A percentile compares a stretch with the other conserved stretches of the same genome.
phyloP scores from a whole-genome alignment of 1,140 invertebrate species.

The Drosophila orena region DNA sequence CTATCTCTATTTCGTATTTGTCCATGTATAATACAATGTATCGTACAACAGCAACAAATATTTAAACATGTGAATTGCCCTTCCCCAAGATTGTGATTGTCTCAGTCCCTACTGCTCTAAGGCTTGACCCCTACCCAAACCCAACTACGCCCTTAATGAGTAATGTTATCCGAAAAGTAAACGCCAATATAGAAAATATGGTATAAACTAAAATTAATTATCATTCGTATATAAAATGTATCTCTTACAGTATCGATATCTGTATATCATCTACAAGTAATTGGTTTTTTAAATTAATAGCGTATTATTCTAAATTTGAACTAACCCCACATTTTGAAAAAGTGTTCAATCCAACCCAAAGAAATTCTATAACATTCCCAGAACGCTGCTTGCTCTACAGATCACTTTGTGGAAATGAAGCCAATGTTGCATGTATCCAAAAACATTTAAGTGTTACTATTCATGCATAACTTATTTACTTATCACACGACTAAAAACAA shows the following conservation, averaged over 20 bases:
- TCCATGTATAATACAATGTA: slow-evolving; percentile 71
- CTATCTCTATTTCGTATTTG: slow-evolving; percentile 66
- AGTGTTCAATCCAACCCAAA: slow-evolving; percentile 51
- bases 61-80: slow-evolving; percentile 50
- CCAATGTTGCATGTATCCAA: slow-evolving; percentile 29
- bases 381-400: slow-evolving; percentile 60
- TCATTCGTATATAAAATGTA: slow-evolving; percentile 56
- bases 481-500: slow-evolving; percentile 23
- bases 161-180: slow-evolving; percentile 57
- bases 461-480: slow-evolving; percentile 7
- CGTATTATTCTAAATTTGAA: slow-evolving; percentile 59
- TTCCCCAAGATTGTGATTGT: slow-evolving; percentile 49
- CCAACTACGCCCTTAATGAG: slow-evolving; percentile 6
- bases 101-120: slow-evolving; percentile 66
- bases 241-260: slow-evolving; percentile 67
- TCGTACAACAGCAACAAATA: slow-evolving; percentile 52
- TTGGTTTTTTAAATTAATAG: slow-evolving; percentile 57
- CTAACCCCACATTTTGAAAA: slow-evolving; percentile 16
- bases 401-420: slow-evolving; percentile 10
- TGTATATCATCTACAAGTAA: slow-evolving; percentile 71
- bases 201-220: slow-evolving; percentile 43
- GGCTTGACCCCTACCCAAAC: slow-evolving; percentile 46
- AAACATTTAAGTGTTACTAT: slow-evolving; percentile 4
- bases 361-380: slow-evolving; percentile 74
- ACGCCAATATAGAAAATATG: slow-evolving; percentile 68